Percentiles rank a stretch among this genome's conserved stretches.
Evolutionary conservation across 2,888 invertebrate species (phyloP).

Genomic region (Mesopsocus fuscifrons): DNA sequence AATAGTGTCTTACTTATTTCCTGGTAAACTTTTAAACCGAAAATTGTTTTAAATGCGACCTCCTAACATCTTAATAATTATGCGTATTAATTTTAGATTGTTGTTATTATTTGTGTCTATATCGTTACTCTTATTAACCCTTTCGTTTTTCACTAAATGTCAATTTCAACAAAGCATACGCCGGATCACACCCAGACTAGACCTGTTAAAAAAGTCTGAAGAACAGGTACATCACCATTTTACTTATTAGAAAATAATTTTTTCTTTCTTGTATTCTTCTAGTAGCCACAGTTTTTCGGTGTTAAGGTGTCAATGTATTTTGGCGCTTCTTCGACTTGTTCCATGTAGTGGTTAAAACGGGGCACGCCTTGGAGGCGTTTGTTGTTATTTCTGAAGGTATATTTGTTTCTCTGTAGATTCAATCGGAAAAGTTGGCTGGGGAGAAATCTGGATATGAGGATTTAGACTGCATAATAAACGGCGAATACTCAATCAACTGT

Average conservation of each 20-base stretch:
- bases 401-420: no score
- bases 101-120: slow-evolving; percentile 11
- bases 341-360: no score
- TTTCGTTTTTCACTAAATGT: slow-evolving; percentile 3
- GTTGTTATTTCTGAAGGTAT: no score
- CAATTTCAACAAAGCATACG: slow-evolving; percentile 5
- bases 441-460: slow-evolving; percentile 26
- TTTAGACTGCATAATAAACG: slow-evolving; percentile 77
- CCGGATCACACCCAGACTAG: neutral
- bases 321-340: no score
- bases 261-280: no score
- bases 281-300: no score
- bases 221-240: neutral
- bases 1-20: no score
- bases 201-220: neutral
- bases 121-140: slow-evolving; percentile 2
- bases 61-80: slow-evolving; percentile 9
- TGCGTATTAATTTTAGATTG: slow-evolving; percentile 10
- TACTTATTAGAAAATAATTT: no score
- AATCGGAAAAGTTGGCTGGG: slow-evolving; percentile 1
- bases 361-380: no score
- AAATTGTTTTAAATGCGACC: neutral
- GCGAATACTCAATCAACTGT: slow-evolving; percentile 62
- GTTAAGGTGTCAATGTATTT: no score
- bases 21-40: no score